A percentile compares a stretch with the other conserved stretches of the same genome.
Evolutionary conservation across 2,113 vertebrate genomes (phyloP).

Genomic region (Perccottus glenii): DNA sequence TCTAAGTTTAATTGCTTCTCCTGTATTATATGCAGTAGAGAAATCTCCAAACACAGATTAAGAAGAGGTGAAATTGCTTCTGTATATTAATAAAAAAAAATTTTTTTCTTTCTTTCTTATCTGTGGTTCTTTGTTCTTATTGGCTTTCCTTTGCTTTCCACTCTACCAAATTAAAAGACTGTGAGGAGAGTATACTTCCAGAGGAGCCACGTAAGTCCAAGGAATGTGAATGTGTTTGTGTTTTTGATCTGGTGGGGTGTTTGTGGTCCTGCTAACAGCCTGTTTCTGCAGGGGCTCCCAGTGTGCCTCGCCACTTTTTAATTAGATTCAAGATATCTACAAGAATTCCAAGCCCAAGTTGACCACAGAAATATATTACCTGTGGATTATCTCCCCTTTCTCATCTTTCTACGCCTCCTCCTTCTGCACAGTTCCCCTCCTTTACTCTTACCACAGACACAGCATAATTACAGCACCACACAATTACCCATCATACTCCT

Average conservation of each 20-base stretch:
- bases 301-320: conserved; percentile 58
- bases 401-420: conserved; percentile 14
- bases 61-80: not conserved
- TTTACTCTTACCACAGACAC: conserved; percentile 39
- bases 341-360: conserved; percentile 37
- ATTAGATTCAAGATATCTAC: conserved; percentile 57
- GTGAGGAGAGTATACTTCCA: conserved; percentile 74
- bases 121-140: conserved; percentile 28
- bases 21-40: not conserved
- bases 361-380: conserved; percentile 52
- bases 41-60: not conserved
- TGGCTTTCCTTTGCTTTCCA: conserved; percentile 35
- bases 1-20: not conserved
- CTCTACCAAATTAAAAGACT: conserved; percentile 70
- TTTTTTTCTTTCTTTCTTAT: conserved; percentile 17
- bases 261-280: conserved; percentile 41
- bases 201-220: conserved; percentile 78
- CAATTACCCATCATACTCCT: conserved; percentile 72
- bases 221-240: conserved; percentile 49
- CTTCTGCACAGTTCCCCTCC: conserved; percentile 12
- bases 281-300: conserved; percentile 37
- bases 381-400: conserved; percentile 36
- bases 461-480: conserved; percentile 73
- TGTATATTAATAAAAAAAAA: conserved; percentile 6
- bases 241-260: conserved; percentile 24